These are phyloP conservation scores for Lagocephalus sceleratus DNA, from an alignment of 2,797 vertebrate genomes.

Conservation along the genomic window DNA sequence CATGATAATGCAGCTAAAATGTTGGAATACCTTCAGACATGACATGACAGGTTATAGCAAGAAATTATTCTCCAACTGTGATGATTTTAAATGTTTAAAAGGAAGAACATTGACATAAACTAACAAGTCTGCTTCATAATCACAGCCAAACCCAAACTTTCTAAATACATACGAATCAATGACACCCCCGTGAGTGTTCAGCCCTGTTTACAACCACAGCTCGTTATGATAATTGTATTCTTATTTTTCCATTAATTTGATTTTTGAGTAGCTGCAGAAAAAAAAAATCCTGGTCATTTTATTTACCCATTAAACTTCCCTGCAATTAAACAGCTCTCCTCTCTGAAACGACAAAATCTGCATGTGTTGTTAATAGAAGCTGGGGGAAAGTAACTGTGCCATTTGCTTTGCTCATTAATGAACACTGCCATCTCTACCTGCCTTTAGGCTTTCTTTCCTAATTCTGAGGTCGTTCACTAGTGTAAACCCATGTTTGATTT, in stretches of 20 bases:
- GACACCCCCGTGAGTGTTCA: slow-evolving; percentile 40
- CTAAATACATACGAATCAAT: slow-evolving; percentile 48
- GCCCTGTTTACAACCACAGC: slow-evolving; percentile 48
- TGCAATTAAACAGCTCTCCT: slow-evolving; percentile 31
- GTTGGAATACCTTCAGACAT: slow-evolving; percentile 6
- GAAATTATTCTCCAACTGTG: neutral
- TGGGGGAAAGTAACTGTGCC: slow-evolving; percentile 32
- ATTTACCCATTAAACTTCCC: slow-evolving; percentile 42
- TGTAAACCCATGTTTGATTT: slow-evolving; percentile 71
- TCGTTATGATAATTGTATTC: slow-evolving; percentile 64
- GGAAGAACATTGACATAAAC: neutral
- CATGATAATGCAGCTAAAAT: slow-evolving; percentile 28
- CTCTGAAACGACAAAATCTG: slow-evolving; percentile 26
- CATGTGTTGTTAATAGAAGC: slow-evolving; percentile 19
- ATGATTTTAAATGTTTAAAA: neutral
- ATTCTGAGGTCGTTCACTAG: slow-evolving; percentile 47
- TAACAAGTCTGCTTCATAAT: slow-evolving; percentile 30
- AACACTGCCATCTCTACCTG: slow-evolving; percentile 53
- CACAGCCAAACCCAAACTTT: slow-evolving; percentile 36
- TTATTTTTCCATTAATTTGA: slow-evolving; percentile 49
- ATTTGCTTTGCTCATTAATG: slow-evolving; percentile 70
- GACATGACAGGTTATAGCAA: slow-evolving; percentile 8
- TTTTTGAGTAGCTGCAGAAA: slow-evolving; percentile 56
- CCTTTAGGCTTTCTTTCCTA: slow-evolving; percentile 64
- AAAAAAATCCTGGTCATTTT: slow-evolving; percentile 46